phyloP scores from a whole-genome alignment of 2,113 vertebrate genomes.

The Rhineura floridana region DNA sequence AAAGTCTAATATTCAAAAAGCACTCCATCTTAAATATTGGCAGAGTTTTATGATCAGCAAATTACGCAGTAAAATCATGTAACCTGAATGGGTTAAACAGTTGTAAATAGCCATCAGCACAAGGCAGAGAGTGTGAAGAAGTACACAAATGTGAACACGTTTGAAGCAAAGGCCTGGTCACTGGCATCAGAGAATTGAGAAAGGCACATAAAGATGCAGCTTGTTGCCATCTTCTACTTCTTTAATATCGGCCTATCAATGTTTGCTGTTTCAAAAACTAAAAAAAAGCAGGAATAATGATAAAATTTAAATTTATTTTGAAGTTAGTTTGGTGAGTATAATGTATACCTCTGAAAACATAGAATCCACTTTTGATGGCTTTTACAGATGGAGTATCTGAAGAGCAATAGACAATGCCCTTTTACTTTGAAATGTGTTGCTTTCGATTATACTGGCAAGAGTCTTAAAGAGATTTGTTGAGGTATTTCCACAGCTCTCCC shows the following conservation, averaged over 20 bases:
- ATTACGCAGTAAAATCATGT: neutral
- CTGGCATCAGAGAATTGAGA: too few relatives aligned
- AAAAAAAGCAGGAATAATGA: neutral
- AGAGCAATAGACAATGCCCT: constrained; percentile 10
- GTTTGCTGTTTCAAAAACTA: neutral
- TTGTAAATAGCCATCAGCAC: neutral
- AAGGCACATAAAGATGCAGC: neutral
- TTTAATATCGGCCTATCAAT: neutral
- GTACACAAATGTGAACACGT: neutral
- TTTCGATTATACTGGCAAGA: neutral
- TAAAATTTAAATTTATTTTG: constrained; percentile 68
- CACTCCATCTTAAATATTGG: neutral
- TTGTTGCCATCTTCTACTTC: neutral
- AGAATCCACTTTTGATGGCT: constrained; percentile 61
- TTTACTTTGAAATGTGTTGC: neutral
- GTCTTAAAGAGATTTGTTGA: neutral
- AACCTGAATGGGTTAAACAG: neutral
- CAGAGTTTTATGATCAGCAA: neutral
- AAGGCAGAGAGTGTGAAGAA: neutral
- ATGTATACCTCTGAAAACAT: constrained; percentile 56
- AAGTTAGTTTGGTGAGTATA: constrained; percentile 38
- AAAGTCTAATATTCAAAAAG: neutral
- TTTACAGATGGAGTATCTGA: constrained; percentile 51
- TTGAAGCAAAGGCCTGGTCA: neutral
- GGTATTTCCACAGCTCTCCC: constrained; percentile 1